Evolutionary conservation across 2,797 vertebrate genomes (phyloP), one percentile per base, ranked within the genome.

Genomic region (Bovichtus variegatus): DNA sequence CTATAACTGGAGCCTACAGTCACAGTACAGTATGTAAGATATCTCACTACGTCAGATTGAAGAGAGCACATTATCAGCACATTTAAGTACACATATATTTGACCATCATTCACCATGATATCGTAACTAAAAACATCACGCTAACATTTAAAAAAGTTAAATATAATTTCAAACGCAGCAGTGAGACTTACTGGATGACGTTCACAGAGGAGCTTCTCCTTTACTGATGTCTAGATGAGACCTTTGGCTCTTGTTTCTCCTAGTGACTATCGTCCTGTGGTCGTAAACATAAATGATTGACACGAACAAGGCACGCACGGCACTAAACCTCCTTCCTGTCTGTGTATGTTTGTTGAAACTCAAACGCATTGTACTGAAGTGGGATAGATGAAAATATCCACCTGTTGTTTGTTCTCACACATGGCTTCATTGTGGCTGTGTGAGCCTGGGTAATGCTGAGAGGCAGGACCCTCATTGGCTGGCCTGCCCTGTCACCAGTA

Each of bases 201-300:
- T 59, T 70, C 69, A 68, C 54, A 63, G 72, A 76, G 54, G 61
- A 44, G 74, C 63, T 53, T 86, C 74, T 83, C 47, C 51, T 61
- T 60, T 44, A 82, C 59, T 80, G 82, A 89, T 75, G 59, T 44
- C 63, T 53, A 10, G 44, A 83, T 43, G 60, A 91, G 92, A 96
- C 92, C 94, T 96, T 96, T 95, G 93, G 2, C 83, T 93, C 78
- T 66, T 82, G 59, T 70, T 82, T 60, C 60, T 82, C 75, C 69
- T 9, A 16, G 31, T 71, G 75, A 86, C 93, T 88, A 80, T 72
- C 3, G 16, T 64, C 72, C 46, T 21, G 2, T 0, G n/a, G 93
- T 77, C 78, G 86, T 96, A 96, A 96, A 96, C 12, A 89, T 94
- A 54, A 96, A 96, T 95, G 81, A 96, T 96, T 96, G 93, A 95